A percentile compares a stretch with the other conserved stretches of the same genome.
phyloP scores from a whole-genome alignment of 1,140 invertebrate species.

The Teleogryllus occipitalis region DNA sequence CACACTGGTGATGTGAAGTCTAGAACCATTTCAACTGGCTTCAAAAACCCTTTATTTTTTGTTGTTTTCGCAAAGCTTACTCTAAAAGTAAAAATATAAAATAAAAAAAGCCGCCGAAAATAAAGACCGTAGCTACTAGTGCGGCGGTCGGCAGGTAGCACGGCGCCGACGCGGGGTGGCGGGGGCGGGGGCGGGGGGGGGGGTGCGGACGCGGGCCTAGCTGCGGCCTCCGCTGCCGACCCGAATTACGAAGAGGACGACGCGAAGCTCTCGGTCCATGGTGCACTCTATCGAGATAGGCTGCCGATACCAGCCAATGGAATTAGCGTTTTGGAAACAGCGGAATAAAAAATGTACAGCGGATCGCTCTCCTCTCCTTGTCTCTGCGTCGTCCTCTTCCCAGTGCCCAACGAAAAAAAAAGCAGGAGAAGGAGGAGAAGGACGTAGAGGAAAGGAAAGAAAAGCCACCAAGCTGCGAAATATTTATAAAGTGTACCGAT shows the following conservation, averaged over 20 bases:
- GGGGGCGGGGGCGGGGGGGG: too few species aligned
- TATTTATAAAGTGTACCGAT: too few species aligned
- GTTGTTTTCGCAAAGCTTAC: background rate
- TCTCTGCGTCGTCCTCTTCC: too few species aligned
- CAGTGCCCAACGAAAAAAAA: too few species aligned
- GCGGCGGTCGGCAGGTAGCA: background rate
- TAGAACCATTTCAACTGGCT: background rate
- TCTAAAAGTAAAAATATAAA: background rate
- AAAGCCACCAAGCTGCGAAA: too few species aligned
- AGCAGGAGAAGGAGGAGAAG: too few species aligned
- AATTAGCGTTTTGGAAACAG: background rate
- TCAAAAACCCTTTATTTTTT: constrained; percentile 1
- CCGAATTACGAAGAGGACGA: too few species aligned
- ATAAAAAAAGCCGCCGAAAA: background rate
- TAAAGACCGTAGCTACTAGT: background rate
- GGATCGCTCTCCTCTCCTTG: background rate
- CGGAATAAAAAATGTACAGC: background rate
- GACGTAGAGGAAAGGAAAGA: too few species aligned
- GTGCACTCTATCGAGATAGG: background rate
- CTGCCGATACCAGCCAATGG: background rate
- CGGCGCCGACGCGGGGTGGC: too few species aligned
- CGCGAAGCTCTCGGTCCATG: too few species aligned
- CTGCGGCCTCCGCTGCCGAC: too few species aligned
- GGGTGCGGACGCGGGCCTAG: too few species aligned
- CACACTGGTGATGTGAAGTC: background rate